Base-by-base conservation (phyloP, 2,797 vertebrate genomes). In the Squalus acanthias region DNA sequence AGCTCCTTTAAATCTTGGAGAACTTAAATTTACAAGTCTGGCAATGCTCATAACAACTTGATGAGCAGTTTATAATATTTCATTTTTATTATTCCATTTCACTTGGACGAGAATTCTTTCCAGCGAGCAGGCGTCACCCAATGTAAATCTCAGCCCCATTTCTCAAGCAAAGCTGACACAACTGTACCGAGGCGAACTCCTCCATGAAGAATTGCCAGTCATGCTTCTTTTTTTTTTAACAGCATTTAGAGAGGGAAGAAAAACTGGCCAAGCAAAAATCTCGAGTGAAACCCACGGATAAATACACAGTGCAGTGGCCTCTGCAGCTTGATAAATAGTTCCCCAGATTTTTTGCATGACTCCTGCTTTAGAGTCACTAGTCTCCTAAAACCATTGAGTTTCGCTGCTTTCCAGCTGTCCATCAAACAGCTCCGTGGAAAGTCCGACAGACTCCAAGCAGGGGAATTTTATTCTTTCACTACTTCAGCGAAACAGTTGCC, bases 31-130 rank as follows among this genome's bases (percentile, higher is more conserved):
- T 96, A 96, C 92, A 97, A 96, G 97, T 96, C 96, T 97, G 97
- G 97, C 97, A 97, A 96, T 96, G 96, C 22, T 67, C 95, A 88
- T 53, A 85, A 67, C 96, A 96, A 97, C 97, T 97, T 97, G 97
- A 97, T 96, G 96, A 92, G 96, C 95, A 96, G 97, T 98, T 98
- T 97, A 98, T 97, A 97, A 97, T 98, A 97, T 97, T 97, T 98
- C 97, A 98, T 96, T 96, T 96, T 97, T 97, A 97, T 98, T 98
- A 97, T 97, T 97, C 97, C 96, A 97, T 96, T 96, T 92, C 97
- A 97, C 96, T 96, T 95, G 60, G 39, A 96, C 88, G 96, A 96
- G 96, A 97, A 97, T 97, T 97, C 97, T 97, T 97, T 98, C 97
- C 97, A 97, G 96, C 96, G 97, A 76, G 96, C 96, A 60, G 96